Base-by-base conservation (phyloP, 2,113 vertebrate genomes). In the Sciurus niger region DNA sequence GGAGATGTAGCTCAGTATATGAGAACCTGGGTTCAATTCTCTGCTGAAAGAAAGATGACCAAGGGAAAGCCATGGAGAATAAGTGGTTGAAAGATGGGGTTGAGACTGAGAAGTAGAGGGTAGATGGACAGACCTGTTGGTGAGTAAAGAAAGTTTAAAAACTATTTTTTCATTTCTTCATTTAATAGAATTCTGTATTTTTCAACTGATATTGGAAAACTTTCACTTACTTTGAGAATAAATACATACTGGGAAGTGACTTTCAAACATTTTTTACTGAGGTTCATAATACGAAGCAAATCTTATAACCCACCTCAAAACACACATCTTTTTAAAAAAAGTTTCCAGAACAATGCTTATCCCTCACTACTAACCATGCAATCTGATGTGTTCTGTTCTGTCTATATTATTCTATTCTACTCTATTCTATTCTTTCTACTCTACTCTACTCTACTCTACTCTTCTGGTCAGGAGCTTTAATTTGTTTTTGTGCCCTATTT, bases 171-270 rank as follows among this genome's bases (percentile, higher is more conserved):
- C 34, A 40, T 65, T 87, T 90, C 58, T 89, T 84, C 51, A 79
- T 95, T 93, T 93, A 67, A 72, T 53, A 58, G 2, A 89, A 86
- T 65, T 89, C 40, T 37, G 4, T 51, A 89, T 74, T 92, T 63
- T 96, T 60, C 82, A 72, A 58, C 17, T 90, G 65, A 86, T 79
- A 93, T 94, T 93, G 65, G 88, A 89, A 77, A 24, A 14, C 55
- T 92, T 87, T 92, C 22, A 51, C 88, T 96, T 90, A 55, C 63
- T 83, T 94, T 78, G 58, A 89, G 67, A 63, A 82, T 84, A 80
- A 58, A 9, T 68, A 73, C 72, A 88, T 91, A 60, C 28, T 67
- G 37, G 40, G 18, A 4, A 48, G 58, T 86, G n/a, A 2, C 65
- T 86, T 93, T 94, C 30, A 95, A 94, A 55, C 4, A 86, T 78